A percentile compares a stretch with the other conserved stretches of the same genome.
Conservation (phyloP, 2,113 vertebrate species). For the Psittacus erithacus region DNA sequence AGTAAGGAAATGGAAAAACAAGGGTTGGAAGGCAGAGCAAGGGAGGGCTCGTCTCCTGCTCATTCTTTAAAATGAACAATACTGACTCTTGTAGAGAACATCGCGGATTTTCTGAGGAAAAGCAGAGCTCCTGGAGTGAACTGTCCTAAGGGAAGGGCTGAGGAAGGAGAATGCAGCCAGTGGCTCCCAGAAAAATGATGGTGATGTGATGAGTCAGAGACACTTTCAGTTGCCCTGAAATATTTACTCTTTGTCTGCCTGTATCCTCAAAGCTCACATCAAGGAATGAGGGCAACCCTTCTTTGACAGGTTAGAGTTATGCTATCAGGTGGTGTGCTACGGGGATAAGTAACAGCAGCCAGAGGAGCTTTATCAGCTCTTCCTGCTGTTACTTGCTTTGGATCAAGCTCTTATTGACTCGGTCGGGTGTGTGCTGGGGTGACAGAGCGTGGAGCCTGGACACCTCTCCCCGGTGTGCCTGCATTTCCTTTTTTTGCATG, state of each 20-base stretch:
- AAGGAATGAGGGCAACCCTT: not conserved
- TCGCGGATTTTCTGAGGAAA: constrained; percentile 46
- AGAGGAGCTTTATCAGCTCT: constrained; percentile 34
- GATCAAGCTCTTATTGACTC: constrained; percentile 14
- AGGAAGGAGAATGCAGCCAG: constrained; percentile 40
- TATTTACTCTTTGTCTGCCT: constrained; percentile 36
- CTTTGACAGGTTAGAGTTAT: not conserved
- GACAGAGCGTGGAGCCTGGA: not conserved
- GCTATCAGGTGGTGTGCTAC: not conserved
- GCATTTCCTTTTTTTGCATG: not conserved
- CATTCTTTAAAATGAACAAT: constrained; percentile 48
- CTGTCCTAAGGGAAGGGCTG: constrained; percentile 18
- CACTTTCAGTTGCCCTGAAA: not conserved
- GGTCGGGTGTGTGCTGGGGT: not conserved
- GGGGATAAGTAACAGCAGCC: not conserved
- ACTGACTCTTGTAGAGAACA: constrained; percentile 32
- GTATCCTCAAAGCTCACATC: not conserved
- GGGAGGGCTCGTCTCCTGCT: not conserved
- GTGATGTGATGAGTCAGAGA: constrained; percentile 29
- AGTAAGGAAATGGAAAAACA: constrained; percentile 59
- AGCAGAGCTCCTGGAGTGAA: constrained; percentile 21
- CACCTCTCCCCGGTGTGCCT: not conserved
- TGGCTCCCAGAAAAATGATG: constrained; percentile 34
- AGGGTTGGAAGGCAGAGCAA: constrained; percentile 29
- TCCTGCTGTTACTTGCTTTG: constrained; percentile 42